Evolutionary conservation across 2,888 invertebrate genomes (phyloP), one percentile per base, ranked within the genome.

Genomic region (Thecophora atra): DNA sequence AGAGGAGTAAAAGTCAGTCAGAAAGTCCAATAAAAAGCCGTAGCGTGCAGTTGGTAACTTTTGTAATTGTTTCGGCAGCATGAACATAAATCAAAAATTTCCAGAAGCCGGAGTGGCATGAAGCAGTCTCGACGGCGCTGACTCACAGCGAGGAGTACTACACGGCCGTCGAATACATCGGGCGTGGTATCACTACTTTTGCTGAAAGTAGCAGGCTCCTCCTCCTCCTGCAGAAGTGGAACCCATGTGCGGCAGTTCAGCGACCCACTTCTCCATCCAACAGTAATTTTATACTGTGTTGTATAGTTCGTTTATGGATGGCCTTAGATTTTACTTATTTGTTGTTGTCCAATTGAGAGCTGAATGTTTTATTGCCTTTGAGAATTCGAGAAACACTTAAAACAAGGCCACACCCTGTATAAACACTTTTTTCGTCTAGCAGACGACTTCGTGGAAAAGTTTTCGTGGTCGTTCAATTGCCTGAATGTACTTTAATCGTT

Each of bases 81-180:
- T 56, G 54, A 71, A 64, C 54, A 56, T 71, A 71, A 71, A 71
- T 71, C 71, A 71, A 54, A 63, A 64, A 64, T 71, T 52, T 71
- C 60, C 47, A 70, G 44, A 30, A 71, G 56, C 26, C 30, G 17
- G 21, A 19, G 24, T 21, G 54, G 62, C 21, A 8, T 54, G 24
- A 15, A 42, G 54, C 15, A 26, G 67, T 21, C 67, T 19, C n/a
- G 24, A 21, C 30, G 37, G 19, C 21, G 51, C 15, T 28, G 30
- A 30, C 30, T 30, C 15, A 44, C 2, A 17, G 19, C 17, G 52
- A 52, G 15, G 26, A 28, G 28, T 11, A n/a, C 6, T 3, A 44
- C 30, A 19, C 15, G 28, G 63, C 37, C 37, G 19, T 51, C 8
- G 30, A 63, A n/a, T 37, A 37, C 37, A n/a, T n/a, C 2, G 11